phyloP scores from a whole-genome alignment of 2,797 vertebrate genomes.

The Lateolabrax maculatus region DNA sequence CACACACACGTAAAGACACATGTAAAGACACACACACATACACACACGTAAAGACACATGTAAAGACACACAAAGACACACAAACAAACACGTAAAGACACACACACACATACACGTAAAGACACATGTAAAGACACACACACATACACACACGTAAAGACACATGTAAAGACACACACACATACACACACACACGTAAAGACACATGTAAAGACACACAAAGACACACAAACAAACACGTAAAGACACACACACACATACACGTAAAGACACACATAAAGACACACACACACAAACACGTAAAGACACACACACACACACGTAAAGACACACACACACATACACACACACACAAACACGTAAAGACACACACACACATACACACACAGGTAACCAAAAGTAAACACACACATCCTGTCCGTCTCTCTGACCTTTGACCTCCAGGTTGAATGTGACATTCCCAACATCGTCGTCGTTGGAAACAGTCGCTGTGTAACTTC shows the following conservation, averaged over 20 bases:
- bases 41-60: no score
- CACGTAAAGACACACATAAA: not conserved
- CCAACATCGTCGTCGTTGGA: conserved; percentile 84
- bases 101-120: no score
- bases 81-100: conserved; percentile 17
- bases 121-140: not conserved
- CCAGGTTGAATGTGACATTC: conserved; percentile 86
- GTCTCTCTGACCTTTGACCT: conserved; percentile 83
- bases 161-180: conserved; percentile 17
- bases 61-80: no score
- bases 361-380: not conserved
- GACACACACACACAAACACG: not conserved
- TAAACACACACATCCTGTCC: no score
- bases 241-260: not conserved
- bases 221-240: no score
- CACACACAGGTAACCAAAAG: no score
- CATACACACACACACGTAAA: conserved; percentile 18
- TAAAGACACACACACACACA: no score
- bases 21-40: not conserved
- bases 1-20: not conserved
- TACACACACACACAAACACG: no score
- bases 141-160: conserved; percentile 6
- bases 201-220: conserved; percentile 2
- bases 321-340: no score
- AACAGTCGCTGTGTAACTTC: conserved; percentile 86